Evolutionary conservation across 2,888 invertebrate genomes (phyloP).

Genomic region (Cetonia aurata): DNA sequence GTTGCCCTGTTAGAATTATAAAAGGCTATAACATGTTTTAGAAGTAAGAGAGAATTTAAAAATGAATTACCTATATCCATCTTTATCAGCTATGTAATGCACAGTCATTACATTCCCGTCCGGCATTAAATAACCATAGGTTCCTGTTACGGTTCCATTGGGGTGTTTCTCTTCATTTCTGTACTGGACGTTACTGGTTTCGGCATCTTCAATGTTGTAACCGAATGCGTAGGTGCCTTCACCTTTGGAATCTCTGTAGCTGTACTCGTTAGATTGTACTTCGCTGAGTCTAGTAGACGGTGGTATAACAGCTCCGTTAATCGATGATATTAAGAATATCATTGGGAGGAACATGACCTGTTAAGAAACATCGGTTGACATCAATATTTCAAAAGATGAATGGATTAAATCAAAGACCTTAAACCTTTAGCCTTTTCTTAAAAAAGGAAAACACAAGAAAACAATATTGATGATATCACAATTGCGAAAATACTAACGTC

Average conservation of each 20-base stretch:
- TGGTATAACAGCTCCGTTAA: constrained; percentile 10
- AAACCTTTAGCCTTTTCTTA: too few species aligned
- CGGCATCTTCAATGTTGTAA: constrained; percentile 76
- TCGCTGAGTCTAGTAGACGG: constrained; percentile 52
- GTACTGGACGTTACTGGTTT: constrained; percentile 77
- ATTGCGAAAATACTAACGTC: too few species aligned
- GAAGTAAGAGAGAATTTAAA: not conserved
- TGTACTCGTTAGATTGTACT: constrained; percentile 64
- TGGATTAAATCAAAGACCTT: too few species aligned
- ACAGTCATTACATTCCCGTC: constrained; percentile 73
- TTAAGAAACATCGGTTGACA: too few species aligned
- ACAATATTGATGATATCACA: too few species aligned
- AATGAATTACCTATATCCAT: constrained; percentile 74
- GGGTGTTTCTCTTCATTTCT: constrained; percentile 77
- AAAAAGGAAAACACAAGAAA: too few species aligned
- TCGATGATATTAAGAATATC: not conserved
- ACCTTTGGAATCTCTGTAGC: constrained; percentile 66
- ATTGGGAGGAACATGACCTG: too few species aligned
- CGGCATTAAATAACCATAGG: constrained; percentile 78
- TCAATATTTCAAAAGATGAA: too few species aligned
- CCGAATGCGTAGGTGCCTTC: constrained; percentile 80
- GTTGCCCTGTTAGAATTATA: constrained; percentile 32
- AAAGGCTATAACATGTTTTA: too few species aligned
- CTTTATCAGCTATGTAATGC: constrained; percentile 75
- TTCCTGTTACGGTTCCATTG: constrained; percentile 80